phyloP scores from a whole-genome alignment of 2,113 vertebrate genomes.

The Cyprinus carpio region DNA sequence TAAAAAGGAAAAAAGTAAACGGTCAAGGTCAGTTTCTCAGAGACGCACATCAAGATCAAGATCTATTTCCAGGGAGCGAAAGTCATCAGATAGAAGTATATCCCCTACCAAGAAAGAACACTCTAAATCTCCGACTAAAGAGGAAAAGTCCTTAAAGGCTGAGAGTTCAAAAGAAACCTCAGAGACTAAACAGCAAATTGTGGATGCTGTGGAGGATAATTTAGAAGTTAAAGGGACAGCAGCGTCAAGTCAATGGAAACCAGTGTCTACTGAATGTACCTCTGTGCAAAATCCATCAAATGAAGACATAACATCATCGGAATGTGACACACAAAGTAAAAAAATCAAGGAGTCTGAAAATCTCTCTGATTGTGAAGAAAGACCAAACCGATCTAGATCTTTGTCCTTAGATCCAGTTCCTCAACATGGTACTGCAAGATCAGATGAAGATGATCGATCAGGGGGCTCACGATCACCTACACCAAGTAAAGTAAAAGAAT shows the following conservation, averaged over 20 bases:
- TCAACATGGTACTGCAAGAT: conserved; percentile 58
- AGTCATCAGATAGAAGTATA: conserved; percentile 63
- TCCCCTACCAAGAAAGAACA: conserved; percentile 64
- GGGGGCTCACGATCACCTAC: conserved; percentile 45
- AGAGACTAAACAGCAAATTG: not conserved
- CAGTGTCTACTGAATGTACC: conserved; percentile 12
- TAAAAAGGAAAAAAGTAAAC: conserved; percentile 49
- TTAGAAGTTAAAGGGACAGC: not conserved
- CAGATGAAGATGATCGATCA: conserved; percentile 60
- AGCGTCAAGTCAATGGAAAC: conserved; percentile 46
- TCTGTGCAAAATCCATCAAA: conserved; percentile 25
- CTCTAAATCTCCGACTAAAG: conserved; percentile 65
- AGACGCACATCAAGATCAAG: conserved; percentile 52
- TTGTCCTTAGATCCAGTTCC: conserved; percentile 61
- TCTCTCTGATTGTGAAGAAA: conserved; percentile 23
- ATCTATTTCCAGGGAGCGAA: conserved; percentile 59
- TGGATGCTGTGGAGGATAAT: not conserved
- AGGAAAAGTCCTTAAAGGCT: conserved; percentile 36
- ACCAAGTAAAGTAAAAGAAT: conserved; percentile 36
- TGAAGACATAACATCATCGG: conserved; percentile 32
- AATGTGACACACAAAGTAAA: conserved; percentile 30
- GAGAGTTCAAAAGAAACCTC: conserved; percentile 9
- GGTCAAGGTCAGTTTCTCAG: conserved; percentile 57
- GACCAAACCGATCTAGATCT: conserved; percentile 55
- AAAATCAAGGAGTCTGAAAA: not conserved